Base-by-base conservation (phyloP, 2,113 vertebrate species). In the Xiphophorus maculatus region DNA sequence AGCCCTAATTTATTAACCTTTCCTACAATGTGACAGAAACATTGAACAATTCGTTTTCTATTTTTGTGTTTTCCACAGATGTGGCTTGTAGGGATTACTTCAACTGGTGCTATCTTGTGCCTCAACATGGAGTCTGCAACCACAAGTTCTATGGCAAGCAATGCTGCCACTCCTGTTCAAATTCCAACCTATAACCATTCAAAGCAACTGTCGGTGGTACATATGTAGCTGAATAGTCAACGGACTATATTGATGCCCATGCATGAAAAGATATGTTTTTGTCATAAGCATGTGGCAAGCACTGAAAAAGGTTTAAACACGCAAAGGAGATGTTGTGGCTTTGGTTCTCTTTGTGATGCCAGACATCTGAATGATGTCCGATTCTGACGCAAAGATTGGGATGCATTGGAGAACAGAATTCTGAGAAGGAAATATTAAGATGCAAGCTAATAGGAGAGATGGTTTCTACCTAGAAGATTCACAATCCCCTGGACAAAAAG, bases 41-140 rank as follows among this genome's bases (percentile, higher is more conserved):
- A 30, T 63, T 44, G 48, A 5, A 82, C 61, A 0, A 1, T 14
- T 28, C 28, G 12, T 15, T 62, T 19, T 25, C 10, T n/a, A 3
- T 3, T 8, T 51, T 33, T 42, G 74, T 42, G 51, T 42, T 25
- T 37, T 10, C 67, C 68, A 32, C 88, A 94, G 90, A 93, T 51
- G 15, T 77, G 65, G 74, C 66, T 1, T 94, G 93, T 70, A 81
- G 85, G 37, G 94, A 94, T 79, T 90, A 91, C 81, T 96, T 95
- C 84, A 95, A 61, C 78, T 96, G 96, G 96, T 97, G 96, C 78
- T 86, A 95, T 71, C 90, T 96, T 92, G 96, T 96, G 42, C 96
- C 96, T 8, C 96, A 93, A 86, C 96, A 95, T 0, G 92, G 95
- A 6, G 88, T 96, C 79, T 97, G 97, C 82, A 88, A 87, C 84